These are phyloP conservation scores for Pandemis cinnamomeana DNA, from an alignment of 2,888 invertebrate species.

Conservation along the genomic window DNA sequence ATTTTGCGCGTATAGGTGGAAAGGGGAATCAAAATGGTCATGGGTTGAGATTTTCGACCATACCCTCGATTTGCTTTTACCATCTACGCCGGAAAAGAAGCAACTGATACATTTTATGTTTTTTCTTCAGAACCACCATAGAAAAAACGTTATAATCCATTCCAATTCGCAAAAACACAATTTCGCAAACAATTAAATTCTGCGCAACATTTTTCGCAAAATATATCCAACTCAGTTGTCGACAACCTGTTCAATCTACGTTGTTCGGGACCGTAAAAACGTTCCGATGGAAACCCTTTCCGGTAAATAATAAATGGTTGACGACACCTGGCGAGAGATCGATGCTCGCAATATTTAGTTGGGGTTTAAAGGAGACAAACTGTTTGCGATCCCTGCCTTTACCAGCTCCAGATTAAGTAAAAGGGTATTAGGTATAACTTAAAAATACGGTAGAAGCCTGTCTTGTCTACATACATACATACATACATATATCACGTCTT, in stretches of 20 bases:
- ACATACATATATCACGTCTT: too few species aligned
- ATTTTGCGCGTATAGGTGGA: too few species aligned
- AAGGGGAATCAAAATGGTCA: too few species aligned
- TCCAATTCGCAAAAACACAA: background rate
- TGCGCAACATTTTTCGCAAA: background rate
- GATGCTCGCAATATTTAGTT: constrained; percentile 13
- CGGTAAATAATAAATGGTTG: constrained; percentile 29
- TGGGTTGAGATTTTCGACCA: too few species aligned
- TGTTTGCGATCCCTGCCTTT: constrained; percentile 4
- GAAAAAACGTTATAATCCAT: background rate
- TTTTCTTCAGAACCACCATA: too few species aligned
- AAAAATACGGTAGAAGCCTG: too few species aligned
- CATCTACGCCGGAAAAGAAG: too few species aligned
- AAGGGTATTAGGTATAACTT: background rate
- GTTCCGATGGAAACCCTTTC: constrained; percentile 3
- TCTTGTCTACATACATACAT: too few species aligned
- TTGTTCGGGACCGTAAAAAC: constrained; percentile 15
- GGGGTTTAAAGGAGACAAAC: constrained; percentile 2
- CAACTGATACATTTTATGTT: too few species aligned
- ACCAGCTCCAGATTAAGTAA: background rate
- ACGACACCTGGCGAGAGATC: constrained; percentile 21
- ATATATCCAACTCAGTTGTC: constrained; percentile 8
- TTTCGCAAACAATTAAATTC: background rate
- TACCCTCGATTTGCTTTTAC: too few species aligned
- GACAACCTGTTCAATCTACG: constrained; percentile 10